phyloP scores from a whole-genome alignment of 2,888 invertebrate genomes.

The Penaeus monodon region DNA sequence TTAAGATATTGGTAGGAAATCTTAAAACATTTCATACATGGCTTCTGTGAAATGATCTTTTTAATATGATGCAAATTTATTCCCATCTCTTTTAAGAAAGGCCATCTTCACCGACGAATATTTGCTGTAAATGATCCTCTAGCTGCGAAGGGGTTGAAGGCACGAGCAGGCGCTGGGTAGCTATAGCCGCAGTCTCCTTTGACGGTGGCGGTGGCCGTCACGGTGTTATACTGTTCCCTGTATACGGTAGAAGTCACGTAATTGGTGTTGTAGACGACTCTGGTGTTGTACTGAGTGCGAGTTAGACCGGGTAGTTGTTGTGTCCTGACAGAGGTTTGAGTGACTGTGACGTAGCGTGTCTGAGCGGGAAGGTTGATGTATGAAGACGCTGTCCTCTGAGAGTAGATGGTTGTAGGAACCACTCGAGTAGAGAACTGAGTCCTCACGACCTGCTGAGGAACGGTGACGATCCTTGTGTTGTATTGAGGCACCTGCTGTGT shows the following conservation, averaged over 20 bases:
- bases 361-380: conserved; percentile 39
- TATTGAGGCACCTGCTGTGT: conserved; percentile 59
- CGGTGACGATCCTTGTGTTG: conserved; percentile 50
- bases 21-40: too few relatives aligned
- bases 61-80: too few relatives aligned
- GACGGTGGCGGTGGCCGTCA: conserved; percentile 34
- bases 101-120: too few relatives aligned
- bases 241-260: conserved; percentile 59
- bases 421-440: conserved; percentile 48
- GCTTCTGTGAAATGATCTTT: too few relatives aligned
- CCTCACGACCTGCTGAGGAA: conserved; percentile 52
- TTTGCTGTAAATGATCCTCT: too few relatives aligned
- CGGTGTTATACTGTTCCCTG: conserved; percentile 46
- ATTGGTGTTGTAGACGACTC: conserved; percentile 50
- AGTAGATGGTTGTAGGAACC: conserved; percentile 53
- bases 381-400: conserved; percentile 34
- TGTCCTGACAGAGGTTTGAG: conserved; percentile 41
- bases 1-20: too few relatives aligned
- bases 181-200: conserved; percentile 46
- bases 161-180: conserved; percentile 22
- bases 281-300: conserved; percentile 43
- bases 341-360: conserved; percentile 38
- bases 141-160: conserved; percentile 34
- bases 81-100: too few relatives aligned
- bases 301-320: conserved; percentile 35